Evolutionary conservation across 2,888 invertebrate genomes (phyloP).

Genomic region (Agriotes lineatus): DNA sequence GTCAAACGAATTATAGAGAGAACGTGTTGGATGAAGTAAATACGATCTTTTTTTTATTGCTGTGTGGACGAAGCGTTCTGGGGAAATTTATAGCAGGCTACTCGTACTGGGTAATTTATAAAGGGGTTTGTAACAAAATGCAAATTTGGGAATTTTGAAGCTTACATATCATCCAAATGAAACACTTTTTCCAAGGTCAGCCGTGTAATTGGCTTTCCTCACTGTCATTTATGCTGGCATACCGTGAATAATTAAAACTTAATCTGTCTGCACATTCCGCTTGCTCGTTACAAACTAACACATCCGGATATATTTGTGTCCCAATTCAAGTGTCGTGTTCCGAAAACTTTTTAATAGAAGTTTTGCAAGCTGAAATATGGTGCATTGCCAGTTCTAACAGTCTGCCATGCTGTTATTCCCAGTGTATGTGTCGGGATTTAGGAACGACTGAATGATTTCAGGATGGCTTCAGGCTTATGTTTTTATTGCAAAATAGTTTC

Average conservation of each 20-base stretch:
- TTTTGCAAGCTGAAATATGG: not conserved
- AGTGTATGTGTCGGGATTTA: no score
- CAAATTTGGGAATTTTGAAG: conserved; percentile 9
- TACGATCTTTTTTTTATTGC: not conserved
- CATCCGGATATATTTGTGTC: conserved; percentile 1
- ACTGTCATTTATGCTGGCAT: conserved; percentile 22
- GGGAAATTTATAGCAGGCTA: not conserved
- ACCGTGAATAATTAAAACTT: conserved; percentile 28
- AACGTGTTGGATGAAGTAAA: not conserved
- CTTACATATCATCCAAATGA: conserved; percentile 8
- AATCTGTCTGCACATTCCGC: conserved; percentile 25
- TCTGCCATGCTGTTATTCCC: no score
- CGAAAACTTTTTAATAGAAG: not conserved
- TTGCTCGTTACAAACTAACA: conserved; percentile 24
- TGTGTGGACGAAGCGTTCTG: not conserved
- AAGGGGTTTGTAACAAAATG: conserved; percentile 2
- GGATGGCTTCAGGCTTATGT: no score
- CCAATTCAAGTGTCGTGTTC: not conserved
- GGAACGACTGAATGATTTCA: no score
- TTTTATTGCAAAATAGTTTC: no score
- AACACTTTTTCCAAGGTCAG: conserved; percentile 19
- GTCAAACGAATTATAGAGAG: conserved; percentile 6
- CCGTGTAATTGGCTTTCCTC: conserved; percentile 22
- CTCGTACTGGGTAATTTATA: conserved; percentile 8
- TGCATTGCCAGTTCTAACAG: not conserved